These are phyloP conservation scores for Herpetotheres cachinnans DNA, from an alignment of 2,113 vertebrate species.

Conservation along the genomic window DNA sequence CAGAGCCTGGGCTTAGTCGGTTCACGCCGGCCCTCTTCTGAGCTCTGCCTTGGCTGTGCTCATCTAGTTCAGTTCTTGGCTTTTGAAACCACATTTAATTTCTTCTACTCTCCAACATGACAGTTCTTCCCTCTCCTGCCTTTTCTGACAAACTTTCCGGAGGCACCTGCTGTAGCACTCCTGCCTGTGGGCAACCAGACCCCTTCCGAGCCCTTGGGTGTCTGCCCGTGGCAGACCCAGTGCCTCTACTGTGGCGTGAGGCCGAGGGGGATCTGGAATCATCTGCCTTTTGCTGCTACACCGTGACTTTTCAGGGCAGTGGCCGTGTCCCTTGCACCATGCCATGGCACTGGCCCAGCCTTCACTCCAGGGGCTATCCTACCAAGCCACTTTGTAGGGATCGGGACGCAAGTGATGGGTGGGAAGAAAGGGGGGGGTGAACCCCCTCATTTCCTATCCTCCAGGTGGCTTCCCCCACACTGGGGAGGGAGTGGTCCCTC, in stretches of 20 bases:
- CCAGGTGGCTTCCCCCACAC: not conserved
- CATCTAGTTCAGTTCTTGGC: not conserved
- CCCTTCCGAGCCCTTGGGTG: not conserved
- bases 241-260: fast-evolving
- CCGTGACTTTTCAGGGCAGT: not conserved
- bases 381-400: not conserved
- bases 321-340: not conserved
- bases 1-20: fast-evolving
- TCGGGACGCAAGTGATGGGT: not conserved
- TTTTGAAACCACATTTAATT: not conserved
- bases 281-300: not conserved
- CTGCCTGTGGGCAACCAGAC: not conserved
- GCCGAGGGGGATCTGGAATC: not conserved
- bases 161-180: not conserved
- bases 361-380: not conserved
- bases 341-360: not conserved
- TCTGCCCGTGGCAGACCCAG: not conserved
- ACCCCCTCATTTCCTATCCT: not conserved
- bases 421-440: not conserved
- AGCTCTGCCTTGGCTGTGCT: not conserved
- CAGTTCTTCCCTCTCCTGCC: not conserved
- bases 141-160: not conserved
- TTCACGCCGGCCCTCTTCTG: not conserved
- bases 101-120: not conserved
- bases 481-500: not conserved